These are phyloP conservation scores for Rhineura floridana DNA, from an alignment of 2,113 vertebrate genomes.

Conservation along the genomic window DNA sequence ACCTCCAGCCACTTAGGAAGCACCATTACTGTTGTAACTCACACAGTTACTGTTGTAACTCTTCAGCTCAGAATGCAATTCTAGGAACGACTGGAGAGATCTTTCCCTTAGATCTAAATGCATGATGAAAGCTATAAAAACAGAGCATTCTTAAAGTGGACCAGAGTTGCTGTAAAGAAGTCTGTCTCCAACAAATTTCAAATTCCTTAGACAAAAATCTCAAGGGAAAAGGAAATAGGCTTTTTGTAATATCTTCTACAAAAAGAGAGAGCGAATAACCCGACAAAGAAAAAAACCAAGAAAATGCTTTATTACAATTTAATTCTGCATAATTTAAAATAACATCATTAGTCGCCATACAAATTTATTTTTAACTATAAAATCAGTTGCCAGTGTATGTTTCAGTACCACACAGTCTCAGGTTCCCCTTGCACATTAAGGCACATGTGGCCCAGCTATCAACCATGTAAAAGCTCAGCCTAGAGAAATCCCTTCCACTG, in stretches of 20 bases:
- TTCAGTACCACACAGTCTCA: conserved; percentile 80
- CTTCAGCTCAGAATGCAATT: neutral
- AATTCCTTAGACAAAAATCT: neutral
- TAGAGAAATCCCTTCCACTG: neutral
- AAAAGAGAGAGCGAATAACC: neutral
- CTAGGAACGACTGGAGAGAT: neutral
- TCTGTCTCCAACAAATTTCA: neutral
- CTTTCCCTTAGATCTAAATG: neutral
- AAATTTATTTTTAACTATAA: conserved; percentile 80
- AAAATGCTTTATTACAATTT: conserved; percentile 67
- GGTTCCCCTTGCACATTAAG: conserved; percentile 10
- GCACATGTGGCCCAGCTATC: neutral
- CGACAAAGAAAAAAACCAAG: neutral
- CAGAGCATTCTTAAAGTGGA: neutral
- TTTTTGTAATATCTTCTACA: neutral
- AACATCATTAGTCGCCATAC: conserved; percentile 83
- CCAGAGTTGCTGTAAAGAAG: neutral
- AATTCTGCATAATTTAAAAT: conserved; percentile 84
- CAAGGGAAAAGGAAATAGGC: neutral
- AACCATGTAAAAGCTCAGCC: rapidly evolving
- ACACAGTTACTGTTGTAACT: too few species aligned
- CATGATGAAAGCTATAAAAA: neutral
- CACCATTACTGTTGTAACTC: neutral
- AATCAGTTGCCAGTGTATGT: conserved; percentile 91
- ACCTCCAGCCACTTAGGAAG: neutral